Evolutionary conservation across 1,140 invertebrate species (phyloP), one percentile per base, ranked within the genome.

Genomic region (Luehdorfia chinensis): DNA sequence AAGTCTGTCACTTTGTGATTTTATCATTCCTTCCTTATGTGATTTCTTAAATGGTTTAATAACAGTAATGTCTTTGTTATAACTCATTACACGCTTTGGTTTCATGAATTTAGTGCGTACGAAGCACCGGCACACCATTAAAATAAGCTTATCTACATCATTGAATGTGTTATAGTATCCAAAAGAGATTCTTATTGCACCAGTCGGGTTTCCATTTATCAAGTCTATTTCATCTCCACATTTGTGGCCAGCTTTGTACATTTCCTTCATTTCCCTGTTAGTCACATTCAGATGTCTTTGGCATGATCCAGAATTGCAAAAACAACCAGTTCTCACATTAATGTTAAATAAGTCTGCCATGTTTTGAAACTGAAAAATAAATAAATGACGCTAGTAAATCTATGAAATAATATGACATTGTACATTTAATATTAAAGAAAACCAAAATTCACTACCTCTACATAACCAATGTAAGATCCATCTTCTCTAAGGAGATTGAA

Each of bases 301-400:
- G 84, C 98, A 99, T 3, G 97, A 95, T 11, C 97, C 98, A 3
- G 97, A 94, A 88, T 99, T 99, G 77, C 98, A 99, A 75, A 98
- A 97, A 78, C 97, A 99, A 0, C 97, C 97, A 1, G 95, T 97
- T 59, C 97, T 89, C 9, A 99, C 70, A 64, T 94, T 92, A 43
- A 99, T 94, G 48, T 94, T 92, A 74, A 96, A 93, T 12, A 97
- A 73, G 52, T 95, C 92, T 0, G 96, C 94, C 86, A 98, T 92
- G 61, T 96, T 94, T 47, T 96, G 90, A 12, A 98, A 94, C 94
- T 95, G 74, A 45, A 88, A 87, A 58, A 53, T 25, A 44, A 30
- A 16, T 11, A 28, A n/a, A 34, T 33, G 11, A 32, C 31, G 9
- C 32, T 41, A 48, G 11, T 12, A 36, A 9, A 45, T n/a, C n/a